Conservation (phyloP, 2,797 vertebrate species). For the Muraenolepis orangiensis region DNA sequence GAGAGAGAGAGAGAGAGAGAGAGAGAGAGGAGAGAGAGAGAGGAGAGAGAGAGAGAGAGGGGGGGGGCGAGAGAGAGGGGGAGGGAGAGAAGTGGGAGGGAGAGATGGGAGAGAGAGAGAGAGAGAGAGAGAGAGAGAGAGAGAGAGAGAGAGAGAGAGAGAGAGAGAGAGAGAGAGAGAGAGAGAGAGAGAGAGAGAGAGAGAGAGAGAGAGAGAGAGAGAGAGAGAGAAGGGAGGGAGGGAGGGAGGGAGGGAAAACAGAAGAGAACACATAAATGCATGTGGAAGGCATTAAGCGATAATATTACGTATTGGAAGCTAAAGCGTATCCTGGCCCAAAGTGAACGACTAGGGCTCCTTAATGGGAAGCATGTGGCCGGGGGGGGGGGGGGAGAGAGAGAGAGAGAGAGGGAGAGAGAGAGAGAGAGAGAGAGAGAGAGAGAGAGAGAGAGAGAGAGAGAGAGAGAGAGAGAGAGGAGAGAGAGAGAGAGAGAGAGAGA, state of each 20-base stretch:
- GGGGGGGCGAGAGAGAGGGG: constrained; percentile 27
- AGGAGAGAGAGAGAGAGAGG: no score
- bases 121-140: constrained; percentile 33
- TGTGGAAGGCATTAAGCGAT: constrained; percentile 76
- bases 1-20: constrained; percentile 32
- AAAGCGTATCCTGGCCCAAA: constrained; percentile 67
- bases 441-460: constrained; percentile 55
- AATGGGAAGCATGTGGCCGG: constrained; percentile 67
- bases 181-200: constrained; percentile 30
- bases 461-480: constrained; percentile 43
- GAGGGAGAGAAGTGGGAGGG: constrained; percentile 10
- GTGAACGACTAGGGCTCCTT: constrained; percentile 63
- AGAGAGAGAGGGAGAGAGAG: constrained; percentile 53
- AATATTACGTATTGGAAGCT: constrained; percentile 75
- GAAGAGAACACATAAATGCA: constrained; percentile 60
- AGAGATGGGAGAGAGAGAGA: no score
- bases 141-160: constrained; percentile 37
- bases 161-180: constrained; percentile 34
- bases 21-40: constrained; percentile 19
- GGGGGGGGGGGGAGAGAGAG: constrained; percentile 43
- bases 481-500: constrained; percentile 53
- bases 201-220: constrained; percentile 28
- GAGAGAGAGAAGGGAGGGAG: constrained; percentile 7
- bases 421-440: constrained; percentile 43
- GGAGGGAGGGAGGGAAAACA: no score